A percentile compares a stretch with the other conserved stretches of the same genome.
phyloP scores from a whole-genome alignment of 2,113 vertebrate species.

The Amphiprion ocellaris region DNA sequence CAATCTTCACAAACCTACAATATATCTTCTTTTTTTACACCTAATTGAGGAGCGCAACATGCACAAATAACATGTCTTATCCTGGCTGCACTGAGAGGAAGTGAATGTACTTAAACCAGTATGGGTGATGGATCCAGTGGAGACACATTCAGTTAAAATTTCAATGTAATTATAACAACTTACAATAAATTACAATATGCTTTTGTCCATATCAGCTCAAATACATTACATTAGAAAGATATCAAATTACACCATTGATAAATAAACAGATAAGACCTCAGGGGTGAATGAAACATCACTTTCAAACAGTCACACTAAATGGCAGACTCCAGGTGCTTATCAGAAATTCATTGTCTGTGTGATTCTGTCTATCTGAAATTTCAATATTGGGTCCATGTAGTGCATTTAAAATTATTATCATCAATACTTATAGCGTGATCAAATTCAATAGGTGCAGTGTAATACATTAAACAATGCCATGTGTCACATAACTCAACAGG shows the following conservation, averaged over 20 bases:
- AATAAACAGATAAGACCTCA: conserved; percentile 53
- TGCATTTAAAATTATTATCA: conserved; percentile 26
- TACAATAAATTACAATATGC: conserved; percentile 66
- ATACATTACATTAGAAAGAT: conserved; percentile 71
- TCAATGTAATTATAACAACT: conserved; percentile 65
- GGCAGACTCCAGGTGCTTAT: conserved; percentile 52
- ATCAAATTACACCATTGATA: conserved; percentile 62
- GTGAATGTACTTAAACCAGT: not conserved
- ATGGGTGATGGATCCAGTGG: not conserved
- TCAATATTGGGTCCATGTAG: not conserved
- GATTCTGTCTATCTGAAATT: conserved; percentile 26
- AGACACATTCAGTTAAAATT: conserved; percentile 46
- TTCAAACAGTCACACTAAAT: conserved; percentile 61
- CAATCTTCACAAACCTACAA: too few relatives aligned
- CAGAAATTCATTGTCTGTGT: conserved; percentile 12
- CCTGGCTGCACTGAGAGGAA: not conserved
- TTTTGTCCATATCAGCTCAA: conserved; percentile 49
- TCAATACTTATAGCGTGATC: conserved; percentile 13
- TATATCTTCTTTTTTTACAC: too few relatives aligned
- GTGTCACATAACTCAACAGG: conserved; percentile 24
- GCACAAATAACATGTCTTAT: not conserved
- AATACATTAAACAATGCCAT: conserved; percentile 11
- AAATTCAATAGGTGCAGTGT: conserved; percentile 18
- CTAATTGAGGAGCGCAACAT: not conserved
- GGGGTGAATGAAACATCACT: conserved; percentile 46